Base-by-base conservation (phyloP, 92 coral and sea anemone genomes). In the Epizoanthus rinbou region DNA sequence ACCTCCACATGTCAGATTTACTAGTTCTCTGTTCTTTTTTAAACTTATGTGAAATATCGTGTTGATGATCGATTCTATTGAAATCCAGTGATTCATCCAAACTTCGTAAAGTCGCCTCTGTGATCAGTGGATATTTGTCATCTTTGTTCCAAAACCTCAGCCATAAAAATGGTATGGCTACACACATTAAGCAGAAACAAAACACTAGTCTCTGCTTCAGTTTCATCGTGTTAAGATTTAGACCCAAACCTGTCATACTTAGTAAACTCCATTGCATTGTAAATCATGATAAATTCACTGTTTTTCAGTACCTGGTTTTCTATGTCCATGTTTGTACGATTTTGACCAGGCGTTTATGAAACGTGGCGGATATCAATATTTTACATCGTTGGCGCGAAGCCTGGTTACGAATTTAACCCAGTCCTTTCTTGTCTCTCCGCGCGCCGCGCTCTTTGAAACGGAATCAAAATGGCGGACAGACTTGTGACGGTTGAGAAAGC, bases 401-500 rank as follows among this genome's bases (percentile, higher is more conserved):
- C 54, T 22, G 66, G 64, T 69, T 43, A 64, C 90, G 86, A 74
- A 47, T 56, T 3, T 23, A 13, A 16, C 82, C 69, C 62, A 85
- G 59, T 72, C 75, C 21, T 70, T 33, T n/a, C 1, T 0, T 13
- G 24, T 64, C 69, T 16, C 9, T 64, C 69, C 35, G 16, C 25
- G 69, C 25, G 4, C 25, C 25, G 69, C 31, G 21, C 16, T 15
- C 59, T 4, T n/a, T n/a, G 1, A 9, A 23, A 18, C 18, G 1
- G 14, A 3, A 56, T 4, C 13, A 89, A 86, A 57, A 93, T 93
- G 98, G 95, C 98, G 95, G 98, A 91, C 81, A 93, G 85, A 66
- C 80, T 85, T 41, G 84, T 50, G 25, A 39, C 79, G 3, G 76
- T 91, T 5, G 93, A 89, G 56, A 92, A 82, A 50, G 70, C 91